These are phyloP conservation scores for Istiophorus platypterus DNA, from an alignment of 2,113 vertebrate genomes.

Conservation along the genomic window DNA sequence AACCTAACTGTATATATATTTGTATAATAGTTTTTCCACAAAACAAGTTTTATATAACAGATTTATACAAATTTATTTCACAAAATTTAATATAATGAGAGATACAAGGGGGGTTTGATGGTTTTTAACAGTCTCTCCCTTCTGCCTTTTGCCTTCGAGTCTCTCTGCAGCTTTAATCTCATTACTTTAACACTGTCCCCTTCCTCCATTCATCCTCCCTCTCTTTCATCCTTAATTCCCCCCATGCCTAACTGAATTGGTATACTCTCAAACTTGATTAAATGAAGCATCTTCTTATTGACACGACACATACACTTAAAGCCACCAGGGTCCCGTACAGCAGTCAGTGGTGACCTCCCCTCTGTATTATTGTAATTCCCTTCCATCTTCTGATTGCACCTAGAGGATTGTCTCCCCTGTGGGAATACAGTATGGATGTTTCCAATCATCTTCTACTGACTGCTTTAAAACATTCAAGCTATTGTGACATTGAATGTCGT, in stretches of 20 bases:
- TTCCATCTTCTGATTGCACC: conserved; percentile 67
- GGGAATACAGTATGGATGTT: conserved; percentile 40
- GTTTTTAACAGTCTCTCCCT: not conserved
- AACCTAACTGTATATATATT: too few relatives aligned
- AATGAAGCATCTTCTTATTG: conserved; percentile 44
- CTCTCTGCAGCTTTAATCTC: conserved; percentile 48
- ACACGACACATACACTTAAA: conserved; percentile 18
- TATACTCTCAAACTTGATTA: conserved; percentile 74
- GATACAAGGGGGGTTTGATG: not conserved
- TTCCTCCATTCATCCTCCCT: conserved; percentile 23
- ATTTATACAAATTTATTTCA: not conserved
- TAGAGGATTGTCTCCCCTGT: conserved; percentile 16
- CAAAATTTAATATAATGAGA: not conserved
- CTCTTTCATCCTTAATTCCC: conserved; percentile 14
- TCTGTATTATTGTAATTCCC: conserved; percentile 47
- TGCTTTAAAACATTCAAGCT: conserved; percentile 2
- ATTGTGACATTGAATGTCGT: not conserved
- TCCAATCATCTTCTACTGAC: conserved; percentile 29
- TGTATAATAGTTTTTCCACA: too few relatives aligned
- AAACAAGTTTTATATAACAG: too few relatives aligned
- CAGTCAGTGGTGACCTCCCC: conserved; percentile 6
- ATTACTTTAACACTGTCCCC: conserved; percentile 64
- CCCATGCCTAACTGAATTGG: conserved; percentile 56
- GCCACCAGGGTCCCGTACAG: conserved; percentile 11
- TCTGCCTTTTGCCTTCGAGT: not conserved